Percentiles rank a stretch among this genome's conserved stretches.
Evolutionary conservation across 2,888 invertebrate genomes (phyloP).

Genomic region (Thumatha senex): DNA sequence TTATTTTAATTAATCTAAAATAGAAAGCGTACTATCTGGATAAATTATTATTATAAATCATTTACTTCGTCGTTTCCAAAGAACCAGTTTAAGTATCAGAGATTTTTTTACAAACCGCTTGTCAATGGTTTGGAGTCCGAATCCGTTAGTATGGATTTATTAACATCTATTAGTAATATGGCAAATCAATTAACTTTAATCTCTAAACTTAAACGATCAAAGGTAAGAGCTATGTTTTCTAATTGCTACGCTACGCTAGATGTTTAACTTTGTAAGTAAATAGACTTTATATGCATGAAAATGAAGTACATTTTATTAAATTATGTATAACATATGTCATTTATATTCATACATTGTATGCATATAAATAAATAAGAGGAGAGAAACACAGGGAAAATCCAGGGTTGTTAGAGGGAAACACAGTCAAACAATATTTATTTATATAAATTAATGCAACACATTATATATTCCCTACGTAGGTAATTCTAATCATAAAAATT

Average conservation of each 20-base stretch:
- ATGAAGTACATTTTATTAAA: too few species aligned
- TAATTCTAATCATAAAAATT: too few species aligned
- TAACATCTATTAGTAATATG: constrained; percentile 4
- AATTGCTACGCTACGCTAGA: background rate
- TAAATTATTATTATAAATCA: constrained; percentile 27
- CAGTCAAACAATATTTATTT: too few species aligned
- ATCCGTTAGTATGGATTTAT: constrained; percentile 9
- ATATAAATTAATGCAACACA: too few species aligned
- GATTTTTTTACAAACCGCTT: constrained; percentile 7
- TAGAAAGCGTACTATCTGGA: constrained; percentile 24
- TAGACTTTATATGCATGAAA: too few species aligned
- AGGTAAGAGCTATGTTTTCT: background rate
- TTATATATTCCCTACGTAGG: too few species aligned
- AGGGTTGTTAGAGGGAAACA: too few species aligned
- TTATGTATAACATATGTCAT: too few species aligned
- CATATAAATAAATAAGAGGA: too few species aligned
- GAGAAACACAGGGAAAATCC: too few species aligned
- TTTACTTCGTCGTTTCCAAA: constrained; percentile 20
- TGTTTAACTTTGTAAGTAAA: too few species aligned
- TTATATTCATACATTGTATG: too few species aligned
- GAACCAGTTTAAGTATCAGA: constrained; percentile 27
- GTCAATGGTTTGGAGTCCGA: constrained; percentile 17
- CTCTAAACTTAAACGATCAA: background rate
- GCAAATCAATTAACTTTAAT: background rate
- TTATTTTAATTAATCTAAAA: constrained; percentile 5